A percentile compares a stretch with the other conserved stretches of the same genome.
Conservation (phyloP, 2,797 vertebrate species). For the Thalassophryne amazonica region DNA sequence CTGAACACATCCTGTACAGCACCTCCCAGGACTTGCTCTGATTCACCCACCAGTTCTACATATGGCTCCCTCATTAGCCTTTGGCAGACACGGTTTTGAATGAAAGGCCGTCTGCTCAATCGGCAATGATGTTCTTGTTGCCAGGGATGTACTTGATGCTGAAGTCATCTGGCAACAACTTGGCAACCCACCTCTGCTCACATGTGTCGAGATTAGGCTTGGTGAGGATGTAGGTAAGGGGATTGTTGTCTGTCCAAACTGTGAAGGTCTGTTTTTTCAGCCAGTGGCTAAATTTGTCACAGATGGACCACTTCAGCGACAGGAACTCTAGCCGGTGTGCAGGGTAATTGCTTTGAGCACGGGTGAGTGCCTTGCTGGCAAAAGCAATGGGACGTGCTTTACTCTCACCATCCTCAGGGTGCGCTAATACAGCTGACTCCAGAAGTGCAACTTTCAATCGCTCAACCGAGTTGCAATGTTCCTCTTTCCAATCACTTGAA, state of each 20-base stretch:
- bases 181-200: not conserved
- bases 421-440: not conserved
- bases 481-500: not conserved
- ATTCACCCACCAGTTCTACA: not conserved
- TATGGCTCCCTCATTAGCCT: not conserved
- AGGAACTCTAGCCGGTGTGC: too few relatives aligned
- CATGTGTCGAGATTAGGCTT: not conserved
- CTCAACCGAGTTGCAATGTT: not conserved
- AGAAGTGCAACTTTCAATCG: not conserved
- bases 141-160: slow-evolving; percentile 3
- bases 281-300: too few relatives aligned
- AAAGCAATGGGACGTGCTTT: not conserved
- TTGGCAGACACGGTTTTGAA: not conserved
- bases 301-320: too few relatives aligned
- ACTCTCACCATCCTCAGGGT: not conserved
- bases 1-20: not conserved
- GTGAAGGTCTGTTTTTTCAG: too few relatives aligned
- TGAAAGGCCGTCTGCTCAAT: not conserved
- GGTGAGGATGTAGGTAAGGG: not conserved
- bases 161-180: not conserved
- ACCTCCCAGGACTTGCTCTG: not conserved
- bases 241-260: too few relatives aligned
- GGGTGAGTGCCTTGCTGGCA: not conserved
- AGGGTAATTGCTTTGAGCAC: not conserved
- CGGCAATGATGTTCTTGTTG: not conserved